phyloP scores from a whole-genome alignment of 2,113 vertebrate genomes.

The Phyllostomus hastatus region DNA sequence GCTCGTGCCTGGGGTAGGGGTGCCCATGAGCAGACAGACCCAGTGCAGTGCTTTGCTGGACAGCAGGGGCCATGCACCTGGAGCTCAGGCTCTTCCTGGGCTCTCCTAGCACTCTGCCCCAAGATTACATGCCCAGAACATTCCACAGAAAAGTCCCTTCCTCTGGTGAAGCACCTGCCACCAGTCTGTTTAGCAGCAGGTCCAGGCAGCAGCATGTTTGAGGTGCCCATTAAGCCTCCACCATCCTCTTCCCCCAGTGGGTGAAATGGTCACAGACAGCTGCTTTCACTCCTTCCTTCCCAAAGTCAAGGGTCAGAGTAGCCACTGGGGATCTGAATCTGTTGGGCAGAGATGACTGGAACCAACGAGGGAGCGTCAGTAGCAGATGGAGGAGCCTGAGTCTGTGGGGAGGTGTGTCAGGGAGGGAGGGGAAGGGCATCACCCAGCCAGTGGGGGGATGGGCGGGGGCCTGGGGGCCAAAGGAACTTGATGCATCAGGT shows the following conservation, averaged over 20 bases:
- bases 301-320: background rate
- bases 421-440: too few species aligned
- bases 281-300: background rate
- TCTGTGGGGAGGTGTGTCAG: background rate
- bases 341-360: background rate
- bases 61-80: fast-evolving
- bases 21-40: background rate
- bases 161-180: background rate
- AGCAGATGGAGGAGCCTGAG: background rate
- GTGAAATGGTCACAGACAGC: background rate
- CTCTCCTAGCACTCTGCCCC: background rate
- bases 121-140: background rate
- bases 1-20: background rate
- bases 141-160: background rate
- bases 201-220: background rate
- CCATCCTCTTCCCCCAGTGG: fast-evolving
- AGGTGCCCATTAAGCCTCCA: fast-evolving
- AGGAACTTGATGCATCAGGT: background rate
- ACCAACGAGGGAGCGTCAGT: background rate
- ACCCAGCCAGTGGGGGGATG: too few species aligned
- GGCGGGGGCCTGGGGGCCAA: background rate
- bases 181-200: background rate
- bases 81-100: background rate
- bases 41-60: fast-evolving
- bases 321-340: background rate